Evolutionary conservation across 2,888 invertebrate species (phyloP).

Genomic region (Branchellion lobata): DNA sequence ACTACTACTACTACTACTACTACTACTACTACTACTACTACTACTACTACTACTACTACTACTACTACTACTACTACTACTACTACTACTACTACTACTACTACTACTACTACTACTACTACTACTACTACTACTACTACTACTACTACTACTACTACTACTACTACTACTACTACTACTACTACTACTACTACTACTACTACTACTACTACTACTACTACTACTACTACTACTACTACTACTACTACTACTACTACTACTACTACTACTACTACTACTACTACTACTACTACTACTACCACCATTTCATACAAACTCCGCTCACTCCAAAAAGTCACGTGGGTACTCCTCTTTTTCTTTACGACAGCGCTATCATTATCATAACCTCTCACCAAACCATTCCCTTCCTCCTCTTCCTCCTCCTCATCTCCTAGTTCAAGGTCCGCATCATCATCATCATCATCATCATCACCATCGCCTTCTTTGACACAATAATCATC

Average conservation of each 20-base stretch:
- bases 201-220: constrained; percentile 14
- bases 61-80: constrained; percentile 14
- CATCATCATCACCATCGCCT: too few species aligned
- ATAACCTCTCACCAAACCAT: too few species aligned
- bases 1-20: constrained; percentile 14
- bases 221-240: constrained; percentile 7
- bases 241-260: constrained; percentile 14
- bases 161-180: constrained; percentile 14
- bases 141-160: constrained; percentile 14
- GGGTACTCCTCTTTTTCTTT: too few species aligned
- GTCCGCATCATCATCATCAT: too few species aligned
- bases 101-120: constrained; percentile 11
- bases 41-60: constrained; percentile 14
- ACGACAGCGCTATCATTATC: too few species aligned
- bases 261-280: constrained; percentile 14
- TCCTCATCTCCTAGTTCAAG: too few species aligned
- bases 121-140: constrained; percentile 14
- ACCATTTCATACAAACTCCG: too few species aligned
- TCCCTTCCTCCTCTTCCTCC: too few species aligned
- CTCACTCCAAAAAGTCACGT: too few species aligned
- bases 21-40: constrained; percentile 14
- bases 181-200: constrained; percentile 14
- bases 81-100: constrained; percentile 11
- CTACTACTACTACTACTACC: constrained; percentile 19
- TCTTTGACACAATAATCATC: too few species aligned